Evolutionary conservation across 2,888 invertebrate species (phyloP).

Genomic region (Hypolimnas misippus): DNA sequence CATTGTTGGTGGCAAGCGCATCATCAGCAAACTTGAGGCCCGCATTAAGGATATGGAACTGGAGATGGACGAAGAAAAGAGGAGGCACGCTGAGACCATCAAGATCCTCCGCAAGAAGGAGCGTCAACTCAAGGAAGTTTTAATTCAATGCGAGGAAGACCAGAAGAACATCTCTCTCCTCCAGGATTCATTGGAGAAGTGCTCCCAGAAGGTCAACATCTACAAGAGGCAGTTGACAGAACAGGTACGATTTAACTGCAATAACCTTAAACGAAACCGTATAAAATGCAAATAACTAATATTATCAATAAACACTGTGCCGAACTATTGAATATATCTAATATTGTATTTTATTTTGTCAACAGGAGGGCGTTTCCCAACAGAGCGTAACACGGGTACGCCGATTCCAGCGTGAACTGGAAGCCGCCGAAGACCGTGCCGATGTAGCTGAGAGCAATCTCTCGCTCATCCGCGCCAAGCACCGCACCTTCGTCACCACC

Average conservation of each 20-base stretch:
- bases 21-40: constrained; percentile 98
- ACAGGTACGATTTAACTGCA: constrained; percentile 86
- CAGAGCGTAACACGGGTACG: constrained; percentile 97
- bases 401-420: constrained; percentile 98
- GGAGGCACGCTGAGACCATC: constrained; percentile 98
- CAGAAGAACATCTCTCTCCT: constrained; percentile 97
- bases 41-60: constrained; percentile 97
- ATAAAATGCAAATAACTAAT: too few species aligned
- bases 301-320: too few species aligned
- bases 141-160: constrained; percentile 98
- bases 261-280: too few species aligned
- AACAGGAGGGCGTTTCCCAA: constrained; percentile 94
- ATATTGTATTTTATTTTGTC: neutral
- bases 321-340: too few species aligned
- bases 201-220: constrained; percentile 93
- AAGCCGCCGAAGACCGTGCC: constrained; percentile 98
- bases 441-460: constrained; percentile 97
- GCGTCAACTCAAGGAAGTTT: constrained; percentile 96
- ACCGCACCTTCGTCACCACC: constrained; percentile 98
- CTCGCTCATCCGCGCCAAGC: constrained; percentile 97
- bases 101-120: constrained; percentile 99
- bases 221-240: constrained; percentile 98
- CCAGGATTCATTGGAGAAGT: constrained; percentile 95
- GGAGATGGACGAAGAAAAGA: constrained; percentile 98
- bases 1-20: constrained; percentile 97